Conservation (phyloP, 2,888 invertebrate genomes). For the Chironomus riparius region DNA sequence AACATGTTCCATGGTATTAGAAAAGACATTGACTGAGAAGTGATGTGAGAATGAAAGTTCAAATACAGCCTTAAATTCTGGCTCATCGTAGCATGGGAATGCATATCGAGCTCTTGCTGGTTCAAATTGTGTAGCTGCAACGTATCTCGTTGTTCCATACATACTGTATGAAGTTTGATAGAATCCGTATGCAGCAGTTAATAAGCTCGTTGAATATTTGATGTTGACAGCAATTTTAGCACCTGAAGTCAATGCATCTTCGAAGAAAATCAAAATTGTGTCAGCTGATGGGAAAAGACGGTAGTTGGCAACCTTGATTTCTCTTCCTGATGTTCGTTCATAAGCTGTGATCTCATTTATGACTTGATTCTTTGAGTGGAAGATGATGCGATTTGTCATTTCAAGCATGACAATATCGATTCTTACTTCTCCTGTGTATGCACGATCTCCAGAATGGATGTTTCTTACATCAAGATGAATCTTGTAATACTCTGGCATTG, state of each 20-base stretch:
- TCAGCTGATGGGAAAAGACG: background rate
- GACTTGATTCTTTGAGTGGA: background rate
- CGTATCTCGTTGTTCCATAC: constrained; percentile 38
- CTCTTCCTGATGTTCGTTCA: background rate
- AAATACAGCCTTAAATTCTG: constrained; percentile 52
- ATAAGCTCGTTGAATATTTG: constrained; percentile 1
- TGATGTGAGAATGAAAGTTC: constrained; percentile 37
- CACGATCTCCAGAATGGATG: background rate
- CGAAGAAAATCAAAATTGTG: background rate
- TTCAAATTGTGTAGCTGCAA: constrained; percentile 53
- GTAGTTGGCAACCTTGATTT: background rate
- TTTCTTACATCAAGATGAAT: background rate
- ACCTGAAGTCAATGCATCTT: background rate
- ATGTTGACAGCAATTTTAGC: background rate
- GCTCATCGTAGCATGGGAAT: constrained; percentile 64
- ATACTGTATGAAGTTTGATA: background rate
- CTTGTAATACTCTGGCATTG: background rate
- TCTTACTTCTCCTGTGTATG: background rate
- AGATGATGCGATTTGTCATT: background rate
- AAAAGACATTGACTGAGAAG: background rate
- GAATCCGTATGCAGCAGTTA: background rate
- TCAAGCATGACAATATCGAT: background rate
- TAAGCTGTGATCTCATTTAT: background rate
- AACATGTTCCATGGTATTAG: background rate
- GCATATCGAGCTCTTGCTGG: constrained; percentile 51